Evolutionary conservation across 1,140 invertebrate species (phyloP).

Genomic region (Ganaspis sp.): DNA sequence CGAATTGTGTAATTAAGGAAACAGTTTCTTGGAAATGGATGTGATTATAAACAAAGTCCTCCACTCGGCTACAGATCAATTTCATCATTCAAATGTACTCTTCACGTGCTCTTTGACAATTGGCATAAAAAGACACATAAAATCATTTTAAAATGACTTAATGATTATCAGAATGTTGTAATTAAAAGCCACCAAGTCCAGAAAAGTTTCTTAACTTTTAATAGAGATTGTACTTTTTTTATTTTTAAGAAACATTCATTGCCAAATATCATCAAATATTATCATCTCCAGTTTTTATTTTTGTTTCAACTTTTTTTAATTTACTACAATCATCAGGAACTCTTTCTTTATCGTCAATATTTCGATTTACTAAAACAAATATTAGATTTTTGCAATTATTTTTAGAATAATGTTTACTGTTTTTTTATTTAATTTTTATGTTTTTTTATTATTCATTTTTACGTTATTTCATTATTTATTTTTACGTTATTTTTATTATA

Average conservation of each 20-base stretch:
- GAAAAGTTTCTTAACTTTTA: not conserved
- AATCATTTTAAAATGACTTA: slow-evolving; percentile 19
- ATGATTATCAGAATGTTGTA: slow-evolving; percentile 8
- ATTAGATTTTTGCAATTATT: too few species aligned
- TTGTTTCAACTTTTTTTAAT: not conserved
- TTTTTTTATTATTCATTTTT: too few species aligned
- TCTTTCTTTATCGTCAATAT: too few species aligned
- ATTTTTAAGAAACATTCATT: not conserved
- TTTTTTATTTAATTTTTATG: too few species aligned
- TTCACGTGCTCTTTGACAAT: slow-evolving; percentile 4
- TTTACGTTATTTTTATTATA: too few species aligned
- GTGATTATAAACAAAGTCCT: not conserved
- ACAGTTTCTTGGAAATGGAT: not conserved
- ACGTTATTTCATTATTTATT: too few species aligned
- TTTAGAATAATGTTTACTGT: too few species aligned
- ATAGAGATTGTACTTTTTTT: not conserved
- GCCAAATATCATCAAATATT: not conserved
- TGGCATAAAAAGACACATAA: slow-evolving; percentile 41
- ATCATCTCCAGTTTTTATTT: not conserved
- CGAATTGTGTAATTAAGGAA: not conserved
- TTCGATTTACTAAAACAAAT: too few species aligned
- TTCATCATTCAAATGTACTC: slow-evolving; percentile 8
- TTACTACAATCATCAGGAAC: too few species aligned
- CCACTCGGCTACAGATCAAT: not conserved
- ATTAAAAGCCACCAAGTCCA: not conserved